A percentile compares a stretch with the other conserved stretches of the same genome.
These are phyloP conservation scores for Styela plicata DNA, from an alignment of 23 tunicate genomes.

Conservation along the genomic window DNA sequence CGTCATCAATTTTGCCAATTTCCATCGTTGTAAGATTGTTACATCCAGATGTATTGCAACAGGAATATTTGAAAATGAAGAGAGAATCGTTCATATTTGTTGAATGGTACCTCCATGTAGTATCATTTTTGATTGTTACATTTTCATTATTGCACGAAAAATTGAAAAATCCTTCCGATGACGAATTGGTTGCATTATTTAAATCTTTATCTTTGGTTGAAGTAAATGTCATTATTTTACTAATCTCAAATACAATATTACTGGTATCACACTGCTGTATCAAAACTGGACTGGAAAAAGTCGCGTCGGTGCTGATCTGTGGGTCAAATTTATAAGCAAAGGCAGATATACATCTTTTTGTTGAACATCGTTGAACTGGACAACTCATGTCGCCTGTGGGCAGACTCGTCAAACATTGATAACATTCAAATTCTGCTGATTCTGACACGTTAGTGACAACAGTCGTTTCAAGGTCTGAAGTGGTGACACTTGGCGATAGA, in stretches of 20 bases:
- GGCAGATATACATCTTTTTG: background rate
- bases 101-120: background rate
- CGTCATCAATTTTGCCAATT: background rate
- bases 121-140: background rate
- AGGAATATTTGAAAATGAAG: background rate
- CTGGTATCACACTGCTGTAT: background rate
- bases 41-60: background rate
- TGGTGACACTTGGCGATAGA: too few species aligned
- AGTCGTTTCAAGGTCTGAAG: too few species aligned
- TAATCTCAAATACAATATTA: too few species aligned
- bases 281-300: too few species aligned
- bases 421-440: background rate
- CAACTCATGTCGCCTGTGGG: background rate
- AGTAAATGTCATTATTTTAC: too few species aligned
- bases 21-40: background rate
- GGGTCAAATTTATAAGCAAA: too few species aligned
- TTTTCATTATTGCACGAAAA: background rate
- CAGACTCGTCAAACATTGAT: background rate
- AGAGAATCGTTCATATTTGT: background rate
- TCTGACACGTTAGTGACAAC: too few species aligned
- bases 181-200: background rate
- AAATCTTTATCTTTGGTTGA: too few species aligned
- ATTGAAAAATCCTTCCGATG: background rate
- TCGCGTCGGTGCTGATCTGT: too few species aligned
- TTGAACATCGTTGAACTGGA: background rate